Conservation (phyloP, 2,888 invertebrate species). For the Caenorhabditis wallacei region DNA sequence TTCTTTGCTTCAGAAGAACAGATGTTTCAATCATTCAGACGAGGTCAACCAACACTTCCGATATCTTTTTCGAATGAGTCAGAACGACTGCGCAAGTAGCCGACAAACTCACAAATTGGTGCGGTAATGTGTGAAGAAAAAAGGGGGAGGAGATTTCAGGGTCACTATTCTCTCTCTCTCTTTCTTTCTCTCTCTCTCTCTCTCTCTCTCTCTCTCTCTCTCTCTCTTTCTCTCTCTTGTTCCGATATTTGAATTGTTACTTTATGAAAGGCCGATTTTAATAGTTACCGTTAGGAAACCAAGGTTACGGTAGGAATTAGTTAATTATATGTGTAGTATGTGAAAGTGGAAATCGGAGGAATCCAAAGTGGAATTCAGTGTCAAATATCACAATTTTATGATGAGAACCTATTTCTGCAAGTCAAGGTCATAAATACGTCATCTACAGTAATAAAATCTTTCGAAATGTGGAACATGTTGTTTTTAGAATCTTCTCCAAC, state of each 20-base stretch:
- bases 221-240: slow-evolving; percentile 4
- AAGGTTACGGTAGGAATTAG: neutral
- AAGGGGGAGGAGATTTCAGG: slow-evolving; percentile 15
- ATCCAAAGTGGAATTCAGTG: too few relatives aligned
- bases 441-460: too few relatives aligned
- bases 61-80: slow-evolving; percentile 23
- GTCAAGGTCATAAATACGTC: too few relatives aligned
- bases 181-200: neutral
- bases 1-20: slow-evolving; percentile 9
- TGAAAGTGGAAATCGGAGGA: neutral
- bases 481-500: neutral
- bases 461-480: too few relatives aligned
- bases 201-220: neutral
- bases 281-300: neutral
- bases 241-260: slow-evolving; percentile 4
- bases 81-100: neutral
- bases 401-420: too few relatives aligned
- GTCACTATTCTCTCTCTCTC: slow-evolving; percentile 10
- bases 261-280: slow-evolving; percentile 12
- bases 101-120: slow-evolving; percentile 27
- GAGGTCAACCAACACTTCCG: slow-evolving; percentile 25
- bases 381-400: too few relatives aligned
- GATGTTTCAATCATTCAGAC: slow-evolving; percentile 23
- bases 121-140: slow-evolving; percentile 25
- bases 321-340: neutral